A percentile compares a stretch with the other conserved stretches of the same genome.
These are phyloP conservation scores for Dreissena polymorpha DNA, from an alignment of 1,140 invertebrate species.

Conservation along the genomic window DNA sequence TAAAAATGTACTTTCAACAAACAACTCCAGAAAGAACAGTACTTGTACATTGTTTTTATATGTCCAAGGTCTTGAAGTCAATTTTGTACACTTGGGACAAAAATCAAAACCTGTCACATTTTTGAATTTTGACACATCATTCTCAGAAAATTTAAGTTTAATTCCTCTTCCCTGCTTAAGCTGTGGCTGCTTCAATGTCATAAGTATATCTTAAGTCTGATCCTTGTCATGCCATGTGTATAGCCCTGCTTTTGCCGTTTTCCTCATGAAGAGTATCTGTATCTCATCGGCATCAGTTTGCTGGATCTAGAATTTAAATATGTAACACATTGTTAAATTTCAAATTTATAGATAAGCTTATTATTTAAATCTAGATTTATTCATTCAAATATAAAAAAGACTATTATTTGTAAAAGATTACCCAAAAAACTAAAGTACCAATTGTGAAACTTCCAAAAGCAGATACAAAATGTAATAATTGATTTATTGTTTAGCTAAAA, in stretches of 20 bases:
- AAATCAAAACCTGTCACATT: no score
- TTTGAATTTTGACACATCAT: no score
- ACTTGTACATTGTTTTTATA: no score
- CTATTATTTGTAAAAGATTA: slow-evolving; percentile 4
- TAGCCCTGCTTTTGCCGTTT: background rate
- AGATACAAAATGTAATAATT: background rate
- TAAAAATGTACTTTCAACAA: no score
- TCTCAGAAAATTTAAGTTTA: no score
- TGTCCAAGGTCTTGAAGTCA: no score
- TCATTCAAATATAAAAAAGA: background rate
- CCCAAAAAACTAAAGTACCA: slow-evolving; percentile 23
- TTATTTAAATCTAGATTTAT: background rate
- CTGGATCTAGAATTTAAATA: background rate
- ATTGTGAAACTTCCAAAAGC: no score
- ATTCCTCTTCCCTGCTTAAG: no score
- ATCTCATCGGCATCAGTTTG: background rate
- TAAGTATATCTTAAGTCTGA: slow-evolving; percentile 7
- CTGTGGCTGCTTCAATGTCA: no score
- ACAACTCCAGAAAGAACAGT: no score
- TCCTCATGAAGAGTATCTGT: slow-evolving; percentile 2
- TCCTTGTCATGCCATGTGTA: slow-evolving; percentile 1
- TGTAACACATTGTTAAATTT: background rate
- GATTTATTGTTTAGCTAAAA: background rate
- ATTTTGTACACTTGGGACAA: no score
- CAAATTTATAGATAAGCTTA: no score